phyloP scores from a whole-genome alignment of 2,797 vertebrate species.

The Notolepis coatsorum region DNA sequence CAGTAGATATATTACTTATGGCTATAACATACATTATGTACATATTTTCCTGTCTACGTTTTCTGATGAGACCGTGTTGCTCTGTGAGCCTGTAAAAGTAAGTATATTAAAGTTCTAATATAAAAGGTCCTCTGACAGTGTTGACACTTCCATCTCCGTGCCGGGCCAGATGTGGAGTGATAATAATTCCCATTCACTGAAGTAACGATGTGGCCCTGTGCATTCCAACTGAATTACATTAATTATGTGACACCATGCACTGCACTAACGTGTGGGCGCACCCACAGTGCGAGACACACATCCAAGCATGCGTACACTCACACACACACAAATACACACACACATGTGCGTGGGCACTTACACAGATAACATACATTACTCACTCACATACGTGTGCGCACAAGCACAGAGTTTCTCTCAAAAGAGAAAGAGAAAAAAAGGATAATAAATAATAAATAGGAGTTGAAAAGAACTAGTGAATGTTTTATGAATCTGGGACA shows the following conservation, averaged over 20 bases:
- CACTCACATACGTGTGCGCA: constrained; percentile 8
- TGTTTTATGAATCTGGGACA: constrained; percentile 85
- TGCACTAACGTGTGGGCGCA: constrained; percentile 40
- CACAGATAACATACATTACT: constrained; percentile 20
- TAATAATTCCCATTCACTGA: constrained; percentile 50
- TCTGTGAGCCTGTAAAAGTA: constrained; percentile 38
- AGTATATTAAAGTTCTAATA: constrained; percentile 47
- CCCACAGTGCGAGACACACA: constrained; percentile 39
- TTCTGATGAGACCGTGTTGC: too few relatives aligned
- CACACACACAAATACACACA: constrained; percentile 22
- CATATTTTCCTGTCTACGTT: too few relatives aligned
- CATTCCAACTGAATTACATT: constrained; percentile 44
- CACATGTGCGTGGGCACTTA: constrained; percentile 48
- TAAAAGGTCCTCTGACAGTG: constrained; percentile 49
- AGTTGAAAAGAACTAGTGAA: constrained; percentile 83
- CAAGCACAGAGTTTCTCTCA: constrained; percentile 68
- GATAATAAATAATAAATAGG: constrained; percentile 84
- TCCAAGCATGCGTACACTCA: constrained; percentile 28
- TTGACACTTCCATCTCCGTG: constrained; percentile 46
- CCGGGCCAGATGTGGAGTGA: constrained; percentile 58
- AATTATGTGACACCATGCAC: constrained; percentile 50
- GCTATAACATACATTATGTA: too few relatives aligned
- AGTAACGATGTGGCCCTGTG: constrained; percentile 46
- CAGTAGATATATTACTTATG: too few relatives aligned
- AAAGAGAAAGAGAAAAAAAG: constrained; percentile 73